Conservation (phyloP, 1,140 invertebrate species). For the Psilanteris sp. region DNA sequence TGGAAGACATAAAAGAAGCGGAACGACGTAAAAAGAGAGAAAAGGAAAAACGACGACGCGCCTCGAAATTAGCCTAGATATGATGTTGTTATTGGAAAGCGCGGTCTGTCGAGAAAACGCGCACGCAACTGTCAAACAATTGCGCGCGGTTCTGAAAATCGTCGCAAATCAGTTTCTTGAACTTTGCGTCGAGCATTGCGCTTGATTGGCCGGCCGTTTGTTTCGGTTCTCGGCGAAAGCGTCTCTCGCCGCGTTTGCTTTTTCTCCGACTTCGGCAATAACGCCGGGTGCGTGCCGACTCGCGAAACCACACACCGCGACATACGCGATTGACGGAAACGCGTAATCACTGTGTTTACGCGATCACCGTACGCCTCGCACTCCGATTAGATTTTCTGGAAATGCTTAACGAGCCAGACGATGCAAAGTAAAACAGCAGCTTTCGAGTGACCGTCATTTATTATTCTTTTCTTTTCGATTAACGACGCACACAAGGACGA, state of each 20-base stretch:
- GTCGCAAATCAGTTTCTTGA: too few relatives aligned
- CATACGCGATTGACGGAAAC: slow-evolving; percentile 57
- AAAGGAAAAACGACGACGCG: too few relatives aligned
- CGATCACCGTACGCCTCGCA: slow-evolving; percentile 49
- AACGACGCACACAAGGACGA: too few relatives aligned
- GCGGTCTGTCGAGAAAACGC: too few relatives aligned
- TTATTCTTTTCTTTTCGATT: slow-evolving; percentile 15
- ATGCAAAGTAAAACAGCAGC: slow-evolving; percentile 45
- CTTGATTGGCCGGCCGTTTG: too few relatives aligned
- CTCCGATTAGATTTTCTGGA: slow-evolving; percentile 58
- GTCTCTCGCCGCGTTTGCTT: too few relatives aligned
- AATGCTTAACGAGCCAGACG: slow-evolving; percentile 57
- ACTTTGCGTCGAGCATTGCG: too few relatives aligned
- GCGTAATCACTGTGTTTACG: slow-evolving; percentile 59
- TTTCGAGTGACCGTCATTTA: slow-evolving; percentile 24
- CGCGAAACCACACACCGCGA: slow-evolving; percentile 38
- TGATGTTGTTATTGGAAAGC: slow-evolving; percentile 6
- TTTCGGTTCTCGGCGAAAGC: too few relatives aligned
- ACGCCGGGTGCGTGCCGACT: slow-evolving; percentile 41
- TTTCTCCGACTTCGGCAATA: slow-evolving; percentile 31
- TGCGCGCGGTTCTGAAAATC: too few relatives aligned
- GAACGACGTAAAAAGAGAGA: slow-evolving; percentile 3
- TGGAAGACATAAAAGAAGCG: slow-evolving; percentile 32
- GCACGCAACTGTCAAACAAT: too few relatives aligned
- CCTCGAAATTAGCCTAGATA: neutral